phyloP scores from a whole-genome alignment of 2,797 vertebrate species.

The Corythornis leucogaster region DNA sequence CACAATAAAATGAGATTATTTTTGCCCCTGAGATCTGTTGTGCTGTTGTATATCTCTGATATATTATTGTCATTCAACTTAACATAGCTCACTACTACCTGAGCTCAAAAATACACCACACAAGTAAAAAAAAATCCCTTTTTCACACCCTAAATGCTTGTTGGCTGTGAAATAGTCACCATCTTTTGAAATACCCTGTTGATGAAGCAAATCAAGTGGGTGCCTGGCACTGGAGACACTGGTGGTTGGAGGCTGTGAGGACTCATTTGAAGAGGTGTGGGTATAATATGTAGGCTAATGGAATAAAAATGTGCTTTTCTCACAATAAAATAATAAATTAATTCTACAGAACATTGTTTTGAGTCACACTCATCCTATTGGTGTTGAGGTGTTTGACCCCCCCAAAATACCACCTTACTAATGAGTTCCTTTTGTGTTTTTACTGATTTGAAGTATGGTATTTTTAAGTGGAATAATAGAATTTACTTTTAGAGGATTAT shows the following conservation, averaged over 20 bases:
- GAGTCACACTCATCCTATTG: neutral
- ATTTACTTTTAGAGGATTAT: neutral
- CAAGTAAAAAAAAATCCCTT: neutral
- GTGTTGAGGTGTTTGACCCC: neutral
- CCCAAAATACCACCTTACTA: too few relatives aligned
- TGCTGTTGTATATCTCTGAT: neutral
- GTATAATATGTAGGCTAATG: neutral
- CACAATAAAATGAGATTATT: conserved; percentile 6
- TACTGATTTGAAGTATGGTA: neutral
- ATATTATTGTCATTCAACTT: neutral
- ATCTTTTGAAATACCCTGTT: neutral
- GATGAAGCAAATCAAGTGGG: neutral
- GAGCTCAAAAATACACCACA: neutral
- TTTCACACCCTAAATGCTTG: neutral
- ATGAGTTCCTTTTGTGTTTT: neutral
- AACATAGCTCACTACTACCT: neutral
- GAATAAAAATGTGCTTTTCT: neutral
- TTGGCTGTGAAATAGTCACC: neutral
- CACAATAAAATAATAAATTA: neutral
- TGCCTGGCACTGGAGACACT: neutral
- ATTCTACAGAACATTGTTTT: neutral
- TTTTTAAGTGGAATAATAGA: too few relatives aligned
- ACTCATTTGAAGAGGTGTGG: neutral
- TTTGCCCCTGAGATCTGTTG: neutral
- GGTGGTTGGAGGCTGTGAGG: fast-evolving